phyloP scores from a whole-genome alignment of 2,797 vertebrate species.

The Sebastes ruberrimus region DNA sequence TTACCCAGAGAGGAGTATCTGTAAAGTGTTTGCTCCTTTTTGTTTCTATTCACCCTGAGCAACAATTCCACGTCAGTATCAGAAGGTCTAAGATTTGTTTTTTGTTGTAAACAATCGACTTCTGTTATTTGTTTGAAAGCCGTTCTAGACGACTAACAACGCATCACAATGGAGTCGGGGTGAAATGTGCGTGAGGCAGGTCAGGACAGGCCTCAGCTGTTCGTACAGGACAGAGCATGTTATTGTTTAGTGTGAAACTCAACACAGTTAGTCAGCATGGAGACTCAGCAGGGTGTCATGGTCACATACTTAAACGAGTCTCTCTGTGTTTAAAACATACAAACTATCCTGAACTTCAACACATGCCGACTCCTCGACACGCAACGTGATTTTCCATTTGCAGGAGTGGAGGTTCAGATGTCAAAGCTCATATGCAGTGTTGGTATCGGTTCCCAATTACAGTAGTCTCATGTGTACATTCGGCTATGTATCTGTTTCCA shows the following conservation, averaged over 20 bases:
- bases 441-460: not conserved
- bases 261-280: conserved; percentile 7
- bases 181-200: conserved; percentile 12
- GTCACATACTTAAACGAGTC: not conserved
- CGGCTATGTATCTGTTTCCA: not conserved
- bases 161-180: not conserved
- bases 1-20: not conserved
- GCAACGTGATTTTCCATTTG: not conserved
- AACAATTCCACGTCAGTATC: not conserved
- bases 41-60: not conserved
- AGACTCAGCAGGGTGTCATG: not conserved
- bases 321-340: not conserved
- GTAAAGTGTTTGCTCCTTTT: not conserved
- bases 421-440: not conserved
- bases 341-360: not conserved
- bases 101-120: not conserved
- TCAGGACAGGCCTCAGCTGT: conserved; percentile 17
- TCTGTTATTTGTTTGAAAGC: not conserved
- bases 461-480: not conserved
- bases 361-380: not conserved
- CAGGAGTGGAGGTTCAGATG: not conserved
- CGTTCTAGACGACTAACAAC: not conserved
- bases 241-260: conserved; percentile 44
- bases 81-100: not conserved
- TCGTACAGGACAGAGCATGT: conserved; percentile 10